Conservation (phyloP, 2,888 invertebrate species). For the Charanyca ferruginea region DNA sequence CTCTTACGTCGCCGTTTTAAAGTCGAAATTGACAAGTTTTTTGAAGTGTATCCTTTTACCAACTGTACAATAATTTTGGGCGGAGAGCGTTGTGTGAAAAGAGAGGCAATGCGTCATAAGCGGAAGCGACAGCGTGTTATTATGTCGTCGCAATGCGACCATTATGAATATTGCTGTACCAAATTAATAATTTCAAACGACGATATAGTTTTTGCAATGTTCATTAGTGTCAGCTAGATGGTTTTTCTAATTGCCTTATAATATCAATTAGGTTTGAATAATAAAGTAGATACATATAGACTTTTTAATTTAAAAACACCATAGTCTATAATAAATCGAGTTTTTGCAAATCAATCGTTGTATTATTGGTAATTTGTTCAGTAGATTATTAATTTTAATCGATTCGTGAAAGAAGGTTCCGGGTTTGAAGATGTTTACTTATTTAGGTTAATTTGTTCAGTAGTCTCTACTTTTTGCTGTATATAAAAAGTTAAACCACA, state of each 20-base stretch:
- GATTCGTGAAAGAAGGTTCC: conserved; percentile 44
- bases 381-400: conserved; percentile 44
- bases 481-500: conserved; percentile 18
- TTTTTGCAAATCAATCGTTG: conserved; percentile 36
- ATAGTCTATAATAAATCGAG: conserved; percentile 39
- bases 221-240: conserved; percentile 55
- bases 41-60: conserved; percentile 59
- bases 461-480: conserved; percentile 28
- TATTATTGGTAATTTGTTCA: conserved; percentile 34
- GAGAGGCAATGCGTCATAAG: conserved; percentile 58
- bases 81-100: conserved; percentile 66
- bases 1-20: conserved; percentile 55
- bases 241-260: conserved; percentile 53
- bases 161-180: conserved; percentile 44
- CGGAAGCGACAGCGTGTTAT: conserved; percentile 66
- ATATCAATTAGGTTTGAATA: conserved; percentile 49
- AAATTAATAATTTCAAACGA: conserved; percentile 42
- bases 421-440: conserved; percentile 33
- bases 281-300: conserved; percentile 35
- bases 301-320: conserved; percentile 49
- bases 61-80: conserved; percentile 62
- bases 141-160: conserved; percentile 10
- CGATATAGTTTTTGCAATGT: conserved; percentile 54
- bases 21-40: conserved; percentile 60
- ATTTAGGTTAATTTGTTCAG: conserved; percentile 40